Conservation (phyloP, 2,113 vertebrate genomes). For the Siphamia tubifer region DNA sequence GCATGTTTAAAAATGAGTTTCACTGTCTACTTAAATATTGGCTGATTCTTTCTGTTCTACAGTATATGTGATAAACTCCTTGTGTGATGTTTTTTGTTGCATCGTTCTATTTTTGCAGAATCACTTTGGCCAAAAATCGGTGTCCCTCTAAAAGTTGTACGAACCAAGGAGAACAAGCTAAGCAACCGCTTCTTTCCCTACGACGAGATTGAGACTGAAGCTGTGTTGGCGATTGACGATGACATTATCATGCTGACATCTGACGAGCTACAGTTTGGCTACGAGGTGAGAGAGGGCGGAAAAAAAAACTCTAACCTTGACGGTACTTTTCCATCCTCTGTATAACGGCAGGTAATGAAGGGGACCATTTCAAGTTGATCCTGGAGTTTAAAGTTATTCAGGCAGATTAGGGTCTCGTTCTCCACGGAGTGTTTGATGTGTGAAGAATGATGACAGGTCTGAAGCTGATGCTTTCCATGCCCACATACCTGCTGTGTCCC, state of each 20-base stretch:
- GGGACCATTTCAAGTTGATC: conserved; percentile 53
- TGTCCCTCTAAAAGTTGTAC: conserved; percentile 93
- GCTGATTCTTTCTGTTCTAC: not conserved
- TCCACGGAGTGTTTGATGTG: conserved; percentile 68
- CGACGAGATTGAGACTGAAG: conserved; percentile 95
- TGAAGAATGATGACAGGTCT: conserved; percentile 66
- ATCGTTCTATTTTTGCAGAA: conserved; percentile 70
- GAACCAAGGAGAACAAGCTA: conserved; percentile 95
- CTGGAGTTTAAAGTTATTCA: conserved; percentile 56
- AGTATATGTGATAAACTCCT: not conserved
- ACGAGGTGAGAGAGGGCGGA: conserved; percentile 89
- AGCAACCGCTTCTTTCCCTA: conserved; percentile 99
- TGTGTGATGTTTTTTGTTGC: not conserved
- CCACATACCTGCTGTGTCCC: conserved; percentile 38
- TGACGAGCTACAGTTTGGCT: conserved; percentile 97
- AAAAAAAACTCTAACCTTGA: not conserved
- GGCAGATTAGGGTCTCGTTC: conserved; percentile 52
- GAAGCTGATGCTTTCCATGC: conserved; percentile 68
- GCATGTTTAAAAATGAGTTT: no score
- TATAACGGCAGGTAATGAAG: conserved; percentile 13
- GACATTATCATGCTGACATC: conserved; percentile 99
- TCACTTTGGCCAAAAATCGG: conserved; percentile 96
- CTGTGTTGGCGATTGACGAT: conserved; percentile 95
- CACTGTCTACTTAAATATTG: not conserved
- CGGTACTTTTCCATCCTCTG: not conserved